Evolutionary conservation across 2,113 vertebrate species (phyloP).

Genomic region (Gorilla gorilla): DNA sequence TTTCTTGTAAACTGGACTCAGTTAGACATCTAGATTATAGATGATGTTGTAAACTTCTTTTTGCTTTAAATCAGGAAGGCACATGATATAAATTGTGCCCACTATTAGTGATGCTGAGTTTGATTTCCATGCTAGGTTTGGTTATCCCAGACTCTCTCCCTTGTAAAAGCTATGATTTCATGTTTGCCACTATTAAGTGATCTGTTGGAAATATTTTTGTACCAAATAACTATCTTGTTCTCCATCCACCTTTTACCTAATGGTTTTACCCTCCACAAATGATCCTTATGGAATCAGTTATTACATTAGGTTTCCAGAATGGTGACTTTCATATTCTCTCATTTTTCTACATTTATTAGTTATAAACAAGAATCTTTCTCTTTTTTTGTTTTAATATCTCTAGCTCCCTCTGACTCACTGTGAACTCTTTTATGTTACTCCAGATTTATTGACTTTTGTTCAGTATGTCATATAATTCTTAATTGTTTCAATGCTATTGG

Average conservation of each 20-base stretch:
- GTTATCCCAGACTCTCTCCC: background rate
- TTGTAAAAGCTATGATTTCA: conserved; percentile 2
- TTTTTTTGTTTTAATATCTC: background rate
- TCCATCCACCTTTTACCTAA: background rate
- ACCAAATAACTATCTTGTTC: background rate
- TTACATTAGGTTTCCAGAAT: conserved; percentile 7
- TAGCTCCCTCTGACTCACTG: background rate
- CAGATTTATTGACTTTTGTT: background rate
- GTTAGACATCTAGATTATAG: background rate
- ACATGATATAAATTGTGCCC: background rate
- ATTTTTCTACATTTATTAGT: background rate
- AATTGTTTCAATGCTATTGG: background rate
- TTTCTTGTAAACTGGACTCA: background rate
- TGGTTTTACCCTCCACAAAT: background rate
- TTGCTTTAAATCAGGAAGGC: conserved; percentile 16
- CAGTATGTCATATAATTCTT: background rate
- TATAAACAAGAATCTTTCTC: background rate
- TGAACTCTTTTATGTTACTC: background rate
- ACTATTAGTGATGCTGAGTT: too few species aligned
- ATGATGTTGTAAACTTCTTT: background rate
- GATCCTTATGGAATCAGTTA: background rate
- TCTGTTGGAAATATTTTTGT: background rate
- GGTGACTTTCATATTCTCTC: background rate
- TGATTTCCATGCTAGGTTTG: background rate
- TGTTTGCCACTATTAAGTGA: background rate